phyloP scores from a whole-genome alignment of 1,140 invertebrate species.

The Mizuhopecten yessoensis region DNA sequence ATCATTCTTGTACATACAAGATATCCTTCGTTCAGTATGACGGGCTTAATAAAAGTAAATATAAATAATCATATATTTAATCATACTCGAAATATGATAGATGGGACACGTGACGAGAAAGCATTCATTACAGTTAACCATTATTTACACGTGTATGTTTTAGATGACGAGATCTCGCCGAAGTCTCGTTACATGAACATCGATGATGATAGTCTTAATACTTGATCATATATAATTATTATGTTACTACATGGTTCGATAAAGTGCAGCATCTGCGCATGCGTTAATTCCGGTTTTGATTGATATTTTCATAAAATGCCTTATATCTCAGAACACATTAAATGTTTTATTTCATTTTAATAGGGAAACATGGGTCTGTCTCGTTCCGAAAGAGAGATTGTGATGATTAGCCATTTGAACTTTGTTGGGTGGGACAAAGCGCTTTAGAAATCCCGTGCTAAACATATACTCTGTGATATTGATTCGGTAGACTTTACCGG shows the following conservation, averaged over 20 bases:
- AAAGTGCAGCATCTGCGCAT: too few species aligned
- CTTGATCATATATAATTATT: conserved; percentile 36
- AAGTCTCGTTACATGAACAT: not conserved
- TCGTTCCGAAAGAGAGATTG: conserved; percentile 4
- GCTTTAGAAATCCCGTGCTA: not conserved
- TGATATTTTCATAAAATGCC: not conserved
- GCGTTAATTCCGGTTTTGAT: not conserved
- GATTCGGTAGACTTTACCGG: not conserved
- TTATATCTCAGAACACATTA: not conserved
- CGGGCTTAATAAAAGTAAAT: too few species aligned
- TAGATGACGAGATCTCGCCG: not conserved
- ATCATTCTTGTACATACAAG: too few species aligned
- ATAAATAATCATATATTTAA: not conserved
- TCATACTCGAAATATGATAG: not conserved
- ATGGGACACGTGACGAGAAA: not conserved
- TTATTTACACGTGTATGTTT: not conserved
- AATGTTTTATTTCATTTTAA: conserved; percentile 20
- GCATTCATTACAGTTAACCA: not conserved
- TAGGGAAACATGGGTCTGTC: not conserved
- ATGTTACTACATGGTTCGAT: not conserved
- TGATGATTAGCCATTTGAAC: not conserved
- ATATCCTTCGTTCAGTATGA: too few species aligned
- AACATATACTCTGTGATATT: not conserved
- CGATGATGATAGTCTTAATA: not conserved
- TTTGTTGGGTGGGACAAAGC: not conserved